A percentile compares a stretch with the other conserved stretches of the same genome.
These are phyloP conservation scores for Hormaphis cornu DNA, from an alignment of 1,140 invertebrate genomes.

Conservation along the genomic window DNA sequence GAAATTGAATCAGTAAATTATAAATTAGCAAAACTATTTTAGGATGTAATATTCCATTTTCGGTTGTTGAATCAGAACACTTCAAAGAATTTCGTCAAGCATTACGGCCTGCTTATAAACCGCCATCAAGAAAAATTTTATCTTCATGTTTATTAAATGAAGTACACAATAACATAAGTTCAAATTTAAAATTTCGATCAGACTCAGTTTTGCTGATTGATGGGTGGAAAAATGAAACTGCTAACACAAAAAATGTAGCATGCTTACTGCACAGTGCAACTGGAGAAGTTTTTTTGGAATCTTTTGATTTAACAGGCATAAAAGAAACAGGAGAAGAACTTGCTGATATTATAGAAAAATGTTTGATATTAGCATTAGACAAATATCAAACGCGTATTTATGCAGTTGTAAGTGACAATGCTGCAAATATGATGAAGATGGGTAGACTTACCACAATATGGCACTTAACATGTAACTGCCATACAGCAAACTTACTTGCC, in stretches of 20 bases:
- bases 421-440: constrained; percentile 4
- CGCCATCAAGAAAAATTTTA: neutral
- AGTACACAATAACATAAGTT: neutral
- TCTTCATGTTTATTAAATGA: neutral
- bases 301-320: neutral
- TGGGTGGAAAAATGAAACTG: neutral
- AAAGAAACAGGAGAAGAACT: constrained; percentile 6
- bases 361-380: neutral
- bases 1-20: neutral
- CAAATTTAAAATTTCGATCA: neutral
- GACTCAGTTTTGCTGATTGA: neutral
- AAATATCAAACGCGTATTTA: neutral
- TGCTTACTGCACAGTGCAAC: neutral
- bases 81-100: neutral
- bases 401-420: constrained; percentile 5
- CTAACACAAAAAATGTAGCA: neutral
- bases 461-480: constrained; percentile 12
- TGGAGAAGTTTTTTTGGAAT: neutral
- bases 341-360: constrained; percentile 1
- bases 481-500: constrained; percentile 6
- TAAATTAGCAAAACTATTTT: neutral
- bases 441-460: neutral
- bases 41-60: constrained; percentile 7
- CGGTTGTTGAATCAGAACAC: neutral
- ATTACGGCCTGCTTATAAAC: neutral